A percentile compares a stretch with the other conserved stretches of the same genome.
Conservation (phyloP, 2,113 vertebrate genomes). For the Fulmarus glacialis region DNA sequence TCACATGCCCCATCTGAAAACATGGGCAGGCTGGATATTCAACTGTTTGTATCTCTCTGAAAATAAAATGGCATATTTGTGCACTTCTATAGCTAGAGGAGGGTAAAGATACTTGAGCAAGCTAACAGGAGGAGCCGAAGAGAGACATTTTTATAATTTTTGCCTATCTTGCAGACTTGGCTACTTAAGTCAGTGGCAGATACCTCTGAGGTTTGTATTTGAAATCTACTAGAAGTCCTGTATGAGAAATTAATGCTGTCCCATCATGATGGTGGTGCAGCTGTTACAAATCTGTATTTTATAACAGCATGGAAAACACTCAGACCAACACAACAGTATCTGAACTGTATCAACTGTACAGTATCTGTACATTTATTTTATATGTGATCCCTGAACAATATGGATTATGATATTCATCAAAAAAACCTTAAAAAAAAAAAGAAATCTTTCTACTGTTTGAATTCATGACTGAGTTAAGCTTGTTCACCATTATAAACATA, state of each 20-base stretch:
- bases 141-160: neutral
- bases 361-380: neutral
- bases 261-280: neutral
- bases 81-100: neutral
- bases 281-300: neutral
- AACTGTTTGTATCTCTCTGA: neutral
- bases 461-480: neutral
- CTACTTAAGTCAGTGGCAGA: neutral
- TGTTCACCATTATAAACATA: neutral
- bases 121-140: neutral
- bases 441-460: neutral
- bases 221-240: neutral
- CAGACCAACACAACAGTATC: neutral
- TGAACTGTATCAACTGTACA: no score
- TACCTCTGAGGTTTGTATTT: neutral
- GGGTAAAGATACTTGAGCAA: neutral
- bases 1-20: neutral
- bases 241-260: neutral
- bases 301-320: neutral
- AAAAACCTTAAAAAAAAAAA: neutral
- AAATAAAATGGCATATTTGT: neutral
- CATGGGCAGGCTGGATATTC: neutral
- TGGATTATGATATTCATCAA: neutral
- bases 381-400: neutral
- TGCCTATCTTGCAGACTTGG: neutral